Evolutionary conservation across 2,113 vertebrate species (phyloP).

Genomic region (Sinocyclocheilus anshuiensis): DNA sequence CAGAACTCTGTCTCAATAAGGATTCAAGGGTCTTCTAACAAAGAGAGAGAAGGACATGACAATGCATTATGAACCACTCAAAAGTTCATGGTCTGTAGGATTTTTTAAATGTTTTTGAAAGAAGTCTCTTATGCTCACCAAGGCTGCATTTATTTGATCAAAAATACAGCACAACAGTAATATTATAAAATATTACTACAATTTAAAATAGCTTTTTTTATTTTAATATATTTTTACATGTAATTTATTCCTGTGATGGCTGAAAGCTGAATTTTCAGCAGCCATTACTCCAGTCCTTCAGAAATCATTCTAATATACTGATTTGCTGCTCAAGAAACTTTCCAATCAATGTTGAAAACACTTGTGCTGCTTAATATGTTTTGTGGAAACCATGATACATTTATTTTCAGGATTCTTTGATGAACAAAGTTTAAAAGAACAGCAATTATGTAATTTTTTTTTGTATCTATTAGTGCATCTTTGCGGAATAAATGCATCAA

Average conservation of each 20-base stretch:
- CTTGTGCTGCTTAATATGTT: not conserved
- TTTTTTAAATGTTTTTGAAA: not conserved
- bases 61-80: not conserved
- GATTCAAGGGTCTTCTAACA: not conserved
- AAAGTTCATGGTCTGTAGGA: not conserved
- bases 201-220: not conserved
- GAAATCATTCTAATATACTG: not conserved
- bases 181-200: not conserved
- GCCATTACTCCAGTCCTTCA: not conserved
- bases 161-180: not conserved
- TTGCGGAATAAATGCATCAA: not conserved
- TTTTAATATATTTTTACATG: not conserved
- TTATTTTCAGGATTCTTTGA: not conserved
- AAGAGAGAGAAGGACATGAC: not conserved
- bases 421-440: not conserved
- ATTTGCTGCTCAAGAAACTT: not conserved
- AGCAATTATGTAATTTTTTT: not conserved
- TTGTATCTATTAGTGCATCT: not conserved
- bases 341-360: not conserved
- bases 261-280: not conserved
- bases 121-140: not conserved
- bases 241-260: not conserved
- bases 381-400: not conserved
- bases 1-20: constrained; percentile 22
- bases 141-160: not conserved